phyloP scores from a whole-genome alignment of 2,888 invertebrate species.

The Brachypalpus laphriformis region DNA sequence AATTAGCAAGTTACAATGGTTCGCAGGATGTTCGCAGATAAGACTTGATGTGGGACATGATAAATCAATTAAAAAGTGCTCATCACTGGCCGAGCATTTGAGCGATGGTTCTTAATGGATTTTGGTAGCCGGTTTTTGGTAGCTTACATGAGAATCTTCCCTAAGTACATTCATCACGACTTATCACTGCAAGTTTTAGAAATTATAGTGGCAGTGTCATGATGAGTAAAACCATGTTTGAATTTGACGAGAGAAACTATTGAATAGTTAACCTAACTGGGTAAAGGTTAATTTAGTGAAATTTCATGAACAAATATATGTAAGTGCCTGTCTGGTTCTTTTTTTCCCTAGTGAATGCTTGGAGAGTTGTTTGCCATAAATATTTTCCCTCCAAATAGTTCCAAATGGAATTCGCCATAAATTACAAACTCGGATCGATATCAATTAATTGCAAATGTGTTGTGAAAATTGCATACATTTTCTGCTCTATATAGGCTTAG shows the following conservation, averaged over 20 bases:
- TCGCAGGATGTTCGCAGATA: slow-evolving; percentile 24
- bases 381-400: not conserved
- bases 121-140: slow-evolving; percentile 9
- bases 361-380: not conserved
- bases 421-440: not conserved
- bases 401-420: not conserved
- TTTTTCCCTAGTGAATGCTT: not conserved
- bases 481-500: not conserved
- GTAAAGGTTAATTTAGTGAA: slow-evolving; percentile 12
- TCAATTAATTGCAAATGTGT: not conserved
- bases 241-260: slow-evolving; percentile 6
- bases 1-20: slow-evolving; percentile 53
- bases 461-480: not conserved
- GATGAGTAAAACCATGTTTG: not conserved
- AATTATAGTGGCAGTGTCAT: not conserved
- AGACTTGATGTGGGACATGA: slow-evolving; percentile 48
- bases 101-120: slow-evolving; percentile 52
- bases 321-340: not conserved
- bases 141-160: not conserved
- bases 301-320: not conserved
- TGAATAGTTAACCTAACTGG: not conserved
- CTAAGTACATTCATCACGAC: slow-evolving; percentile 11
- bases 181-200: not conserved
- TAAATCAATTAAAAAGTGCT: slow-evolving; percentile 58
- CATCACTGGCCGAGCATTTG: slow-evolving; percentile 9